Base-by-base conservation (phyloP, 2,797 vertebrate species). In the Mormyrus hasselquistii region DNA sequence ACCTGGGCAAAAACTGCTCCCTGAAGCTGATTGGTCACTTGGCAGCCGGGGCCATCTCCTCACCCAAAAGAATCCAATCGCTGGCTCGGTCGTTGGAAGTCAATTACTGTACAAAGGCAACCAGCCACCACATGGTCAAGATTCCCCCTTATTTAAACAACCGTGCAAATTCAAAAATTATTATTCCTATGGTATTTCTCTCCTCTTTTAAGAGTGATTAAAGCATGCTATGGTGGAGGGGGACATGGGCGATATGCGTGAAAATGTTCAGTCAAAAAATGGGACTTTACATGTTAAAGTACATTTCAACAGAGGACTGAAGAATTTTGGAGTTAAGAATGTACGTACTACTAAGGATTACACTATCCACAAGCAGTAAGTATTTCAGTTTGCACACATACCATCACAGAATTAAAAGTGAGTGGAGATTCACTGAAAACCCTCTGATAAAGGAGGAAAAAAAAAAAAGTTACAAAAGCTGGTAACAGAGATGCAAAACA, bases 1-100 rank as follows among this genome's bases (percentile, higher is more conserved):
- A 90, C 92, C 92, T 91, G 93, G 94, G 93, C 93, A 94, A 89
- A 89, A 89, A 83, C 69, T 85, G 86, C 89, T 89, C 65, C 89
- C 65, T 53, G n/a, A 14, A 44, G 69, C 85, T 55, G 85, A 89
- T 29, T 73, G 52, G 79, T 53, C 76, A 82, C 73, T 82, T 52
- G 76, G 50, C 49, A 82, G 69, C 5, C 53, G 44, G 55, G 22
- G 86, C 44, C 53, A 49, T 12, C 41, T 41, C 38, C 25, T 86
- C 25, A 53, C 47, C n/a, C 38, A 38, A 44, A 14, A 69, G 44
- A 89, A 65, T 53, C 16, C 59, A 53, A 50, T 9, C 1, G 29
- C 14, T 44, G 47, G 79, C 2, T 69, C 14, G 9, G 14, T 69
- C 29, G 38, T 38, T 7, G 16, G 62, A 47, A 86, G 52, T 84